Base-by-base conservation (phyloP, 2,888 invertebrate species). In the Drosophila macrothrix region DNA sequence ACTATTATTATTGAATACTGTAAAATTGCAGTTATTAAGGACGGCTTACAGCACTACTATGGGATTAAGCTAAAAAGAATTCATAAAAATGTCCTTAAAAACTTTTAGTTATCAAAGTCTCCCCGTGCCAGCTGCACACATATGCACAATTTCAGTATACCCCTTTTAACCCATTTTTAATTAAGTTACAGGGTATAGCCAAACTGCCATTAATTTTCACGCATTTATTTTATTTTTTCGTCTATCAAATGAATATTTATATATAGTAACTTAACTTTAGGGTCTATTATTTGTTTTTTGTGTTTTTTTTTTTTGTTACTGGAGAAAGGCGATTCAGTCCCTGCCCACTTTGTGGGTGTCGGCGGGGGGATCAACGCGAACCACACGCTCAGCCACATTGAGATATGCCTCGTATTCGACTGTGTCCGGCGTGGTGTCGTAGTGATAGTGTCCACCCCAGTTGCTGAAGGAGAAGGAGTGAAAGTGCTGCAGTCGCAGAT, bases 391-490 rank as follows among this genome's bases (percentile, higher is more conserved):
- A 4, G 96, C 98, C 50, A 97, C 93, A 90, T 95, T 96, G 92
- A 99, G 97, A 94, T 98, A 99, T 0, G 97, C 99, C 90, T 97
- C 95, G 94, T 99, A 92, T 92, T 97, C 96, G 14, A 95, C 98
- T n/a, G 92, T 94, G 12, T 96, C 96, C 0, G 99, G 99, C 37
- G 98, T 97, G 12, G 96, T 97, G 94, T 99, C 99, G 92, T 96
- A 96, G 94, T 99, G 99, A 94, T 99, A 99, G 94, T 99, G 99
- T 0, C 99, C 99, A 80, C 97, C 98, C 94, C 96, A 96, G 68
- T 96, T 96, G 92, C 96, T 96, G 90, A 95, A 94, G 82, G 97
- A 96, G 93, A 97, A 97, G 92, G 98, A 98, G 94, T 99, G 99
- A 93, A 99, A 99, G 94, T 99, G 99, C 93, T 99, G 99, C 77